phyloP scores from a whole-genome alignment of 2,797 vertebrate species.

The Potorous gilbertii region DNA sequence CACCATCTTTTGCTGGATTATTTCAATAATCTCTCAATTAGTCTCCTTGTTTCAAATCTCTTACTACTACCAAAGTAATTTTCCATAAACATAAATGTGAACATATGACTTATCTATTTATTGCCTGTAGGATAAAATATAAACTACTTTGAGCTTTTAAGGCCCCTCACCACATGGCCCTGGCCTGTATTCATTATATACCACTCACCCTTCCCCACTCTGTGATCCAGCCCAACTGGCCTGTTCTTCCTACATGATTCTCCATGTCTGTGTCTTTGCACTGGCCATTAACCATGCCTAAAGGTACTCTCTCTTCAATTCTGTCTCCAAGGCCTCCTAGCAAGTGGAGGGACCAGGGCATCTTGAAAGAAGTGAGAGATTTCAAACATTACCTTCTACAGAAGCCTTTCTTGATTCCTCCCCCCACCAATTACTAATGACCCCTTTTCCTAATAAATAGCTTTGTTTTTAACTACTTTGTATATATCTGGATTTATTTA shows the following conservation, averaged over 20 bases:
- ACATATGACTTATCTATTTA: neutral
- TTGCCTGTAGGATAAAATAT: neutral
- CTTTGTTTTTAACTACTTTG: neutral
- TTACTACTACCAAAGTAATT: neutral
- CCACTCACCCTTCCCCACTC: neutral
- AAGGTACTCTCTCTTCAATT: neutral
- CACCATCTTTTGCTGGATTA: neutral
- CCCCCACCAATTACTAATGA: neutral
- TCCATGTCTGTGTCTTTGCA: neutral
- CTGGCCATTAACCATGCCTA: neutral
- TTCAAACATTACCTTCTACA: neutral
- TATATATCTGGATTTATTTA: neutral
- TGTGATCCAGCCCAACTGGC: neutral
- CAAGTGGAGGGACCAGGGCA: neutral
- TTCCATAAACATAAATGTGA: neutral
- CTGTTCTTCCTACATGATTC: neutral
- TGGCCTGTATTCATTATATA: neutral
- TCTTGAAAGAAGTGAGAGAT: neutral
- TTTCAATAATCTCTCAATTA: neutral
- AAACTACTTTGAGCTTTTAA: neutral
- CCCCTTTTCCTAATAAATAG: neutral
- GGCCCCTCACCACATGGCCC: neutral
- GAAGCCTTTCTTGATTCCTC: neutral
- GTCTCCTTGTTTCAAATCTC: neutral
- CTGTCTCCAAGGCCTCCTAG: neutral